These are phyloP conservation scores for Drosophila kepulauana DNA, from an alignment of 1,140 invertebrate genomes.

Conservation along the genomic window DNA sequence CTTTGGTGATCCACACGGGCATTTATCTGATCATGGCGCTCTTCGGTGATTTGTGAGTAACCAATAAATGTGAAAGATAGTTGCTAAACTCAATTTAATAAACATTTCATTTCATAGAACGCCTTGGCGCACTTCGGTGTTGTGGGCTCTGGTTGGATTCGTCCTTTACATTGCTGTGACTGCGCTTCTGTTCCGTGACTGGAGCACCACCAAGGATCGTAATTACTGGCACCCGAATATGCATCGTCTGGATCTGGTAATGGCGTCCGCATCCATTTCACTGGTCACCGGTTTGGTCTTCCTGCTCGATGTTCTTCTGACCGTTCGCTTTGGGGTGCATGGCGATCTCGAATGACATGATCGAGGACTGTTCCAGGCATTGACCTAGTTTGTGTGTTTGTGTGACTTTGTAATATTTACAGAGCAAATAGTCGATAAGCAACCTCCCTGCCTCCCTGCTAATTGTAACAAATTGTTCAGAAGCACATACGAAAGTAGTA, in stretches of 20 bases:
- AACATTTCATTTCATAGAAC: slow-evolving; percentile 42
- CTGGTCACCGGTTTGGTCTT: slow-evolving; percentile 73
- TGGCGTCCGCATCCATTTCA: slow-evolving; percentile 78
- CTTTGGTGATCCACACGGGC: slow-evolving; percentile 71
- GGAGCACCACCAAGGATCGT: slow-evolving; percentile 80
- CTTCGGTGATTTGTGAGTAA: slow-evolving; percentile 76
- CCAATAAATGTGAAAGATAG: neutral
- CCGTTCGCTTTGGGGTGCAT: slow-evolving; percentile 77
- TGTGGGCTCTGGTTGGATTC: slow-evolving; percentile 75
- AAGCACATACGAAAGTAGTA: slow-evolving; percentile 30
- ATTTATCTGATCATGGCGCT: slow-evolving; percentile 83
- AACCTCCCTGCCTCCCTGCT: slow-evolving; percentile 40
- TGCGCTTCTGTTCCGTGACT: slow-evolving; percentile 76
- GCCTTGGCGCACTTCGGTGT: slow-evolving; percentile 74
- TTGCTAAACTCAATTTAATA: neutral
- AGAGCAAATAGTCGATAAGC: slow-evolving; percentile 60
- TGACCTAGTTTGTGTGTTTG: slow-evolving; percentile 9
- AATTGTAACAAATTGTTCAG: slow-evolving; percentile 56
- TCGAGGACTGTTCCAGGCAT: slow-evolving; percentile 33
- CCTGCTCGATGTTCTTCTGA: slow-evolving; percentile 75
- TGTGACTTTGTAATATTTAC: slow-evolving; percentile 75
- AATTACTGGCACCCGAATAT: slow-evolving; percentile 85
- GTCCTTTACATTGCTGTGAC: slow-evolving; percentile 73
- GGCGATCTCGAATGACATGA: slow-evolving; percentile 77
- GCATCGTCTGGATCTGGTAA: slow-evolving; percentile 80